Evolutionary conservation across 2,113 vertebrate species (phyloP), one percentile per base, ranked within the genome.

Genomic region (Bujurquina vittata): DNA sequence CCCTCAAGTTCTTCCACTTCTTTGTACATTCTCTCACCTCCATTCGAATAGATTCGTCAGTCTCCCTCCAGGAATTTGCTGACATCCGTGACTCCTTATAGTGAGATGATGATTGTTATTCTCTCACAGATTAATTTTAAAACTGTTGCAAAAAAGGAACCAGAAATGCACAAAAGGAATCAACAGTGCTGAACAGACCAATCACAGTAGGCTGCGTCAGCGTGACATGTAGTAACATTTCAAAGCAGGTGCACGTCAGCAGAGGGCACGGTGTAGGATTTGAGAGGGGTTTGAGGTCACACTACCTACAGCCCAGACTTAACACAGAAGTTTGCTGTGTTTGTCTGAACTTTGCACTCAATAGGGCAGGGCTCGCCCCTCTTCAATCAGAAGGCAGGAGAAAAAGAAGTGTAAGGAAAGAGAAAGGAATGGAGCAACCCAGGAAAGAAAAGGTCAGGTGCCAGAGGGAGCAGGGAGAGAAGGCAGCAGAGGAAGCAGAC

Each of bases 341-440:
- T 81, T 76, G 79, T 84, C 35, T 81, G 79, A 78, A 40, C 60
- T 37, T 57, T 20, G 69, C 58, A 18, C 74, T 69, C 77, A 15
- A 72, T 75, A 55, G 82, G 69, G 62, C 67, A 29, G 72, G 62
- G 87, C 79, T 81, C 88, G 56, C 72, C 82, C 5, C 12, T 83
- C 54, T 57, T 84, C 79, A 83, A 77, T 87, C 82, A 86, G 65
- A 69, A 56, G 9, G 40, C 26, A 56, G 80, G 18, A 26, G 8
- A 26, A 5, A 29, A 8, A 54, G 56, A 40, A 7, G 18, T 31
- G 46, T 8, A 56, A 56, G 23, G 12, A 79, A 60, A 15, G 43
- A 29, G 7, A 69, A 1, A 52, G 26, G 17, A 72, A 54, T 10
- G 17, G 52, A 72, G 46, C 23, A 52, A 72, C 67, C 7, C 43